A percentile compares a stretch with the other conserved stretches of the same genome.
phyloP scores from a whole-genome alignment of 2,113 vertebrate species.

The Lathamus discolor region DNA sequence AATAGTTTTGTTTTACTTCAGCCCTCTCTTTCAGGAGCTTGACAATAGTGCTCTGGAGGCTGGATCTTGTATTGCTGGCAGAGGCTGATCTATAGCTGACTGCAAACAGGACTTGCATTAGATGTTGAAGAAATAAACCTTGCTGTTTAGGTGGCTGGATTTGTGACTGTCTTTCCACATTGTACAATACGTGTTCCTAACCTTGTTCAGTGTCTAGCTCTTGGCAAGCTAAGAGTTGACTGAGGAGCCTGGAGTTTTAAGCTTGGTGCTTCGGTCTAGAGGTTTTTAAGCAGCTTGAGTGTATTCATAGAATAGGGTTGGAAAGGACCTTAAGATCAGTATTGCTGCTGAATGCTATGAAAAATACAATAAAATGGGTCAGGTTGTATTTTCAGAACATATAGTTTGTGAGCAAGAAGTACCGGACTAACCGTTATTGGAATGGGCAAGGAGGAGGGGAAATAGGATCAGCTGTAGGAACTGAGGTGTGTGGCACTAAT shows the following conservation, averaged over 20 bases:
- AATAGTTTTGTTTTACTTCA: not conserved
- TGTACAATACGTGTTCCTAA: accelerated
- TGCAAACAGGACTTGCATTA: not conserved
- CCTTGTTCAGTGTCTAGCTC: accelerated
- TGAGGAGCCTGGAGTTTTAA: not conserved
- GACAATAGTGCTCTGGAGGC: not conserved
- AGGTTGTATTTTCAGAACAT: not conserved
- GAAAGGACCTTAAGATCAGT: not conserved
- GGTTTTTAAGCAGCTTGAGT: not conserved
- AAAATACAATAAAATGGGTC: not conserved
- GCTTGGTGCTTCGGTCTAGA: not conserved
- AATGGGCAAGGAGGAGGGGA: not conserved
- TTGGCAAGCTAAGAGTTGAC: not conserved
- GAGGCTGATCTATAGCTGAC: not conserved
- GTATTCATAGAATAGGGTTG: not conserved
- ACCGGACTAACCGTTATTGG: not conserved
- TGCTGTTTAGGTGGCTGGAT: not conserved
- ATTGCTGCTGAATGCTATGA: not conserved
- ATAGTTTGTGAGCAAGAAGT: not conserved
- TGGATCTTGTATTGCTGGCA: not conserved
- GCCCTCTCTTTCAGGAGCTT: not conserved
- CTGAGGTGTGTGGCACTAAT: not conserved
- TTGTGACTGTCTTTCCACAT: accelerated
- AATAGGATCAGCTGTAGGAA: not conserved
- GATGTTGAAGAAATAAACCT: not conserved